These are phyloP conservation scores for Salvelinus fontinalis DNA, from an alignment of 2,113 vertebrate species.

Conservation along the genomic window DNA sequence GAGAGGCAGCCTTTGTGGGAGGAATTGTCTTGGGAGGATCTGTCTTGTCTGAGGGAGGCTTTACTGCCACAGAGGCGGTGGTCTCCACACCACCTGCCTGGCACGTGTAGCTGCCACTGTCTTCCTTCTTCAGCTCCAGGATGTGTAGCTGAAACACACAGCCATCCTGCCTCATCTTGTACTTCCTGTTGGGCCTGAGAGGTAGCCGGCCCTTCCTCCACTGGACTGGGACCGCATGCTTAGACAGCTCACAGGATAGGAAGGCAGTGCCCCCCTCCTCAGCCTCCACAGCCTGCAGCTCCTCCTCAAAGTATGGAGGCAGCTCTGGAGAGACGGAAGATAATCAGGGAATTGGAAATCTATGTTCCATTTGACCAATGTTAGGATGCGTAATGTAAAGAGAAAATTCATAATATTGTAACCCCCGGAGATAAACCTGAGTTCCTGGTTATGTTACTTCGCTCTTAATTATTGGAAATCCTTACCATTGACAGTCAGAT, in stretches of 20 bases:
- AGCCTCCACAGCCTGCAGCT: slow-evolving; percentile 37
- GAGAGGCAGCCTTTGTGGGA: slow-evolving; percentile 4
- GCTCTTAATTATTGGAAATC: slow-evolving; percentile 19
- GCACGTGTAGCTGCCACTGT: slow-evolving; percentile 60
- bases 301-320: slow-evolving; percentile 46
- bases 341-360: not conserved
- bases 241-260: slow-evolving; percentile 64
- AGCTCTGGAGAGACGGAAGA: slow-evolving; percentile 54
- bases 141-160: slow-evolving; percentile 50
- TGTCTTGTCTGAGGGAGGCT: slow-evolving; percentile 20
- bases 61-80: slow-evolving; percentile 60
- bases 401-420: too few relatives aligned
- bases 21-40: slow-evolving; percentile 28
- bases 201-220: slow-evolving; percentile 63
- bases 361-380: too few relatives aligned
- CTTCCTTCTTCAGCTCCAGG: slow-evolving; percentile 55
- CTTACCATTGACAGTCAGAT: slow-evolving; percentile 79
- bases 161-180: slow-evolving; percentile 69
- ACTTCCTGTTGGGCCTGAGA: slow-evolving; percentile 60
- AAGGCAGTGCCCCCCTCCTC: slow-evolving; percentile 39
- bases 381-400: too few relatives aligned
- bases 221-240: slow-evolving; percentile 52
- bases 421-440: too few relatives aligned
- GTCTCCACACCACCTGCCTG: slow-evolving; percentile 40
- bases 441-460: too few relatives aligned